Conservation (phyloP, 2,888 invertebrate species). For the Omphaloscelis lunosa region DNA sequence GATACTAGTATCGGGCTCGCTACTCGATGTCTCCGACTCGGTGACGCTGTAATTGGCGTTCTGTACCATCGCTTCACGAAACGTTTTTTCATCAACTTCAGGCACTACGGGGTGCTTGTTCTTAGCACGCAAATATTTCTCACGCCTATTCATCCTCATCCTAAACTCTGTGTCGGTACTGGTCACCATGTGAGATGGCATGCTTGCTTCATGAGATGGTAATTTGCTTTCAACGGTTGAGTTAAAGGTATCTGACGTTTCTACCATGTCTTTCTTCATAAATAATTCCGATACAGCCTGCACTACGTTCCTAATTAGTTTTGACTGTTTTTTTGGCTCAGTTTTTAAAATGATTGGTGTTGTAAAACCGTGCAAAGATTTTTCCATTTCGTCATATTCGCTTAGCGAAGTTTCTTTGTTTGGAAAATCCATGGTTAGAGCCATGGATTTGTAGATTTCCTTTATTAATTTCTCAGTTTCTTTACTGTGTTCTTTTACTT, state of each 20-base stretch:
- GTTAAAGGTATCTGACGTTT: constrained; percentile 64
- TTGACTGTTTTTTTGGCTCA: constrained; percentile 51
- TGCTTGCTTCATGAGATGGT: constrained; percentile 48
- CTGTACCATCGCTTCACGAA: constrained; percentile 36
- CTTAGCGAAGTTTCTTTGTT: constrained; percentile 74
- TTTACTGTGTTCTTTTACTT: constrained; percentile 67
- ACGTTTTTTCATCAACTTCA: constrained; percentile 15
- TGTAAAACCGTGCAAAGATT: constrained; percentile 43
- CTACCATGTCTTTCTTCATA: constrained; percentile 64
- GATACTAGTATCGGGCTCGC: constrained; percentile 65
- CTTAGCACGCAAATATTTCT: constrained; percentile 34
- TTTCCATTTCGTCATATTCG: constrained; percentile 65
- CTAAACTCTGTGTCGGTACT: constrained; percentile 51
- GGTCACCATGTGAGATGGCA: constrained; percentile 41
- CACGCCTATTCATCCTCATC: constrained; percentile 31
- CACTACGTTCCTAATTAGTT: constrained; percentile 54
- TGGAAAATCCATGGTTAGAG: constrained; percentile 74
- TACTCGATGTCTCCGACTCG: constrained; percentile 62
- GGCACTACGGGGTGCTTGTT: constrained; percentile 29
- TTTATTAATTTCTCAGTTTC: constrained; percentile 85
- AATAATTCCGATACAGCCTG: constrained; percentile 71
- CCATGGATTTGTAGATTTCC: constrained; percentile 86
- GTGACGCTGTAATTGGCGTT: constrained; percentile 38
- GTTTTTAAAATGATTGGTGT: constrained; percentile 33
- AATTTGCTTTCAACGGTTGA: constrained; percentile 60